Evolutionary conservation across 2,888 invertebrate species (phyloP).

Genomic region (Lingula anatina): DNA sequence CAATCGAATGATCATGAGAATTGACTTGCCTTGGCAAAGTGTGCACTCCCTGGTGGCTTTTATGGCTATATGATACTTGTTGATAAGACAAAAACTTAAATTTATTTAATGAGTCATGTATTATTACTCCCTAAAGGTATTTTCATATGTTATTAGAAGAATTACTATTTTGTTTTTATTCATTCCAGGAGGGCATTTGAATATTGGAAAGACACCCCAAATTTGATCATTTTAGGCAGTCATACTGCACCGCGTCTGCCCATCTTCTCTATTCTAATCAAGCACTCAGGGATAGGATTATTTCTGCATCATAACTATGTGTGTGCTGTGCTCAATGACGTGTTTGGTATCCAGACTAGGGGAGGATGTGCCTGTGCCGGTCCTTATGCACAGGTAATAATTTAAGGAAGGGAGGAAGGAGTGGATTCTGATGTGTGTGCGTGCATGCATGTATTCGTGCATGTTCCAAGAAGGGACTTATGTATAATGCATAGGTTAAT

Average conservation of each 20-base stretch:
- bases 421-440: not conserved
- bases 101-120: too few species aligned
- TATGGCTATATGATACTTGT: too few species aligned
- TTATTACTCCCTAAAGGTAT: too few species aligned
- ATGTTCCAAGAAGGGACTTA: too few species aligned
- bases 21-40: too few species aligned
- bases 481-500: too few species aligned
- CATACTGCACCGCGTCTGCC: conserved; percentile 60
- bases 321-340: conserved; percentile 79
- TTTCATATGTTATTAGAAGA: too few species aligned
- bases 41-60: too few species aligned
- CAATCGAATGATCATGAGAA: too few species aligned
- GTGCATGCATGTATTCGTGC: too few species aligned
- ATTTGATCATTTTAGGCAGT: conserved; percentile 67
- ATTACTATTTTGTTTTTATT: too few species aligned
- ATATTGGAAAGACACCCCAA: conserved; percentile 59
- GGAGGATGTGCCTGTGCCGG: conserved; percentile 66
- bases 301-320: conserved; percentile 87
- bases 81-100: too few species aligned
- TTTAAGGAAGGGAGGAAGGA: not conserved
- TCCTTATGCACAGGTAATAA: conserved; percentile 63
- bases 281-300: conserved; percentile 67
- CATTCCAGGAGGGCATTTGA: conserved; percentile 26
- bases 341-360: conserved; percentile 79
- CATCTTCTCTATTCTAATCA: conserved; percentile 79